A percentile compares a stretch with the other conserved stretches of the same genome.
These are phyloP conservation scores for Pavo muticus DNA, from an alignment of 2,113 vertebrate species.

Conservation along the genomic window DNA sequence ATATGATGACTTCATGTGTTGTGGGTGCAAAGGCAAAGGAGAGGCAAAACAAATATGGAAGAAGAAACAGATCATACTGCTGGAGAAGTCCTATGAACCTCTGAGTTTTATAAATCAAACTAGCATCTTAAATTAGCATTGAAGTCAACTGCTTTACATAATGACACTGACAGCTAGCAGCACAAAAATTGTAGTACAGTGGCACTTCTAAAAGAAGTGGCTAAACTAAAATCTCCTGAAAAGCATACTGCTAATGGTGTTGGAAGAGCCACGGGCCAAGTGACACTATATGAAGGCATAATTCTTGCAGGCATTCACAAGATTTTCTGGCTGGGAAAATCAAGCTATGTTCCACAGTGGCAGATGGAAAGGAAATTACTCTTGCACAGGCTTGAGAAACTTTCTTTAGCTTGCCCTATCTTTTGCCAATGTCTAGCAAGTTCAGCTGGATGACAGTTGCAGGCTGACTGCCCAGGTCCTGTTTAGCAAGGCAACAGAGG, in stretches of 20 bases:
- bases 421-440: constrained; percentile 20
- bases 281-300: background rate
- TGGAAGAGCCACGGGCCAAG: background rate
- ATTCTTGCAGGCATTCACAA: background rate
- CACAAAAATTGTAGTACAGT: background rate
- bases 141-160: background rate
- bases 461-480: constrained; percentile 40
- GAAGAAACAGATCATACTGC: background rate
- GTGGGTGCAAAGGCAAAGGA: background rate
- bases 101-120: background rate
- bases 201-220: background rate
- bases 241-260: background rate
- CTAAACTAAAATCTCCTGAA: background rate
- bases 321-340: constrained; percentile 19
- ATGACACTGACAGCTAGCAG: background rate
- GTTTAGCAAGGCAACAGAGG: constrained; percentile 19
- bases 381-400: background rate
- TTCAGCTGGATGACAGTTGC: constrained; percentile 25
- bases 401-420: background rate
- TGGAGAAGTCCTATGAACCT: background rate
- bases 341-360: background rate
- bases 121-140: background rate
- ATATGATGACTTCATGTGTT: background rate
- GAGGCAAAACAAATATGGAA: background rate
- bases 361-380: constrained; percentile 37